phyloP scores from a whole-genome alignment of 2,888 invertebrate genomes.

The Caenorhabditis sp. region DNA sequence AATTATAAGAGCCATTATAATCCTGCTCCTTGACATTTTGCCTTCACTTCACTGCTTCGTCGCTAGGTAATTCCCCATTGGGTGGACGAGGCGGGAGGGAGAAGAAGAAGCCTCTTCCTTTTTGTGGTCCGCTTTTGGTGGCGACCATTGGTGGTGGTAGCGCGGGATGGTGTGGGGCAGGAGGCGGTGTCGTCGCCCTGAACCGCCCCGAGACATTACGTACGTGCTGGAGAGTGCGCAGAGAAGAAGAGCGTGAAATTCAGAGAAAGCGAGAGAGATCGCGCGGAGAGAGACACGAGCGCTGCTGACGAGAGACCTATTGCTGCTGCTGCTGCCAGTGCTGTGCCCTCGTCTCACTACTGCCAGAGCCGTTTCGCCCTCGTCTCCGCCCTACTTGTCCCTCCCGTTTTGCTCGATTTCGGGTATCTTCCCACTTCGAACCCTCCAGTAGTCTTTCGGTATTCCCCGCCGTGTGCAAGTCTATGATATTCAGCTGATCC shows the following conservation, averaged over 20 bases:
- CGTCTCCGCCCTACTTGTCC: conserved; percentile 42
- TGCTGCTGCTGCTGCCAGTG: conserved; percentile 50
- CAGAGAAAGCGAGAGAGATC: conserved; percentile 41
- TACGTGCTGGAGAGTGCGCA: conserved; percentile 30
- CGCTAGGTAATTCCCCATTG: conserved; percentile 58
- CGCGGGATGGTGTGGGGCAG: conserved; percentile 16
- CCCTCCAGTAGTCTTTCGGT: background rate
- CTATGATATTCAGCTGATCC: conserved; percentile 53
- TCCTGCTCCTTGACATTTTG: conserved; percentile 18
- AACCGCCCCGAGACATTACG: conserved; percentile 22
- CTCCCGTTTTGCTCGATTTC: conserved; percentile 45
- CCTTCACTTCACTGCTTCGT: conserved; percentile 20
- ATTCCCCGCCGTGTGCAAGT: conserved; percentile 31
- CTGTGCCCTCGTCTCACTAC: conserved; percentile 47
- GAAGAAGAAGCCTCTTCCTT: conserved; percentile 21
- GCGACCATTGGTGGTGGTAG: conserved; percentile 35
- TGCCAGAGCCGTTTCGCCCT: conserved; percentile 47
- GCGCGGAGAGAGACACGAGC: conserved; percentile 32
- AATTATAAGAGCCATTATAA: conserved; percentile 40
- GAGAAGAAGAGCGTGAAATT: conserved; percentile 51
- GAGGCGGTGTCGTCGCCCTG: conserved; percentile 24
- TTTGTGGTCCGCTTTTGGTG: conserved; percentile 42
- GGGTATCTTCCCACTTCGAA: conserved; percentile 25
- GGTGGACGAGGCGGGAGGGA: conserved; percentile 24
- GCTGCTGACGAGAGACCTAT: conserved; percentile 44